Evolutionary conservation across 2,113 vertebrate species (phyloP).

Genomic region (Perca flavescens): DNA sequence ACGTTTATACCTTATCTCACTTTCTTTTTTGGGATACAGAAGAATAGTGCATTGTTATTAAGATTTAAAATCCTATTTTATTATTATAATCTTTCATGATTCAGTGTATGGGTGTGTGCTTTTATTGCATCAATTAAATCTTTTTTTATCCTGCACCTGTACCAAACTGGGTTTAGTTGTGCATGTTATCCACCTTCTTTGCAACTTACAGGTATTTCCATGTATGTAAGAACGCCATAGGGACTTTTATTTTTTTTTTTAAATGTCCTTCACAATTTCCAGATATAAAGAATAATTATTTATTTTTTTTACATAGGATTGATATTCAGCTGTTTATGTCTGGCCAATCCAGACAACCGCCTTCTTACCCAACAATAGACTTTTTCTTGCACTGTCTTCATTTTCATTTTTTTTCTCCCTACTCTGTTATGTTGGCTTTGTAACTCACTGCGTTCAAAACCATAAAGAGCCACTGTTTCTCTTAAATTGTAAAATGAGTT

Average conservation of each 20-base stretch:
- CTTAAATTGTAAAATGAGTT: constrained; percentile 39
- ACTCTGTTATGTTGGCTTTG: not conserved
- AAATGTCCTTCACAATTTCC: not conserved
- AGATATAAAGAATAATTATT: not conserved
- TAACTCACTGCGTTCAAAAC: not conserved
- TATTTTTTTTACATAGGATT: not conserved
- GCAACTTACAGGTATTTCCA: not conserved
- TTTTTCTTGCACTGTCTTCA: not conserved
- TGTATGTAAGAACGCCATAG: not conserved
- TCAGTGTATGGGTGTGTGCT: not conserved
- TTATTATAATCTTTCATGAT: not conserved
- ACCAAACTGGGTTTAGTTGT: not conserved
- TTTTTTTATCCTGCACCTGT: not conserved
- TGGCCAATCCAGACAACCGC: not conserved
- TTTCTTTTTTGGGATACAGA: not conserved
- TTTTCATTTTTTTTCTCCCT: not conserved
- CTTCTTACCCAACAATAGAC: not conserved
- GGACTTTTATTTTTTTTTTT: not conserved
- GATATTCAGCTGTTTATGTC: not conserved
- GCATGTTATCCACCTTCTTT: not conserved
- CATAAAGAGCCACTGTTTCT: constrained; percentile 16
- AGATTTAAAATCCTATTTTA: not conserved
- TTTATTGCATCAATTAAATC: not conserved
- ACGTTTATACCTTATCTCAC: not conserved
- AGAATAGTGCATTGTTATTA: not conserved